Percentiles rank a stretch among this genome's conserved stretches.
Evolutionary conservation across 2,797 vertebrate species (phyloP).

Genomic region (Hypotaenidia okinawae): DNA sequence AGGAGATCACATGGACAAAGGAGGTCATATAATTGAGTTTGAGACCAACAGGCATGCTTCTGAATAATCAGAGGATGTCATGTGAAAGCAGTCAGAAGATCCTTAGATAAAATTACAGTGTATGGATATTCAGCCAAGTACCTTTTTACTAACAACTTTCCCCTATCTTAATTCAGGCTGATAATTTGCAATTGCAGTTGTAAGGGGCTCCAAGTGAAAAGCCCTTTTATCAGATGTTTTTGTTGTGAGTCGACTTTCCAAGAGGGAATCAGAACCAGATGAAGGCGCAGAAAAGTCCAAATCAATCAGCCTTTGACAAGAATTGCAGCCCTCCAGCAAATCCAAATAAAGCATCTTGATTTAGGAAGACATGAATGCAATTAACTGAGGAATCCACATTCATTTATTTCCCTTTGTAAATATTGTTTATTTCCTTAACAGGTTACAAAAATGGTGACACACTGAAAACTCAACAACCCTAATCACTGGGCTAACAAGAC

Average conservation of each 20-base stretch:
- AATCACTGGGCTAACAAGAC: conserved; percentile 50
- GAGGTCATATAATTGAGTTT: not conserved
- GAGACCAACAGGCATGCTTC: not conserved
- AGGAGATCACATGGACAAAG: not conserved
- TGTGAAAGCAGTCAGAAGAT: conserved; percentile 1
- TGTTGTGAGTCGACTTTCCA: conserved; percentile 30
- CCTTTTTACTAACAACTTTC: conserved; percentile 43
- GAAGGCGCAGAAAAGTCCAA: conserved; percentile 60
- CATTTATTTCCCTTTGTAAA: conserved; percentile 65
- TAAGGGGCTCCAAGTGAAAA: conserved; percentile 48
- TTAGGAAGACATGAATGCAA: conserved; percentile 57
- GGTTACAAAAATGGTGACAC: conserved; percentile 71
- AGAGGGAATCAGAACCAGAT: conserved; percentile 68
- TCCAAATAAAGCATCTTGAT: conserved; percentile 67
- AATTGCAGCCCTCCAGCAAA: conserved; percentile 57
- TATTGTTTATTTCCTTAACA: conserved; percentile 69
- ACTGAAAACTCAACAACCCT: conserved; percentile 56
- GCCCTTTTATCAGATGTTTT: conserved; percentile 57
- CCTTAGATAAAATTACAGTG: not conserved
- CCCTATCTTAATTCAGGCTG: conserved; percentile 49
- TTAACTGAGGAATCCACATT: conserved; percentile 61
- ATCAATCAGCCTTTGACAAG: conserved; percentile 66
- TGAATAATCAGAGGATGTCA: conserved; percentile 12
- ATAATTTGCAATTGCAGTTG: conserved; percentile 62
- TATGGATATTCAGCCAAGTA: conserved; percentile 38